Evolutionary conservation across 2,888 invertebrate genomes (phyloP).

Genomic region (Creontiades dilutus): DNA sequence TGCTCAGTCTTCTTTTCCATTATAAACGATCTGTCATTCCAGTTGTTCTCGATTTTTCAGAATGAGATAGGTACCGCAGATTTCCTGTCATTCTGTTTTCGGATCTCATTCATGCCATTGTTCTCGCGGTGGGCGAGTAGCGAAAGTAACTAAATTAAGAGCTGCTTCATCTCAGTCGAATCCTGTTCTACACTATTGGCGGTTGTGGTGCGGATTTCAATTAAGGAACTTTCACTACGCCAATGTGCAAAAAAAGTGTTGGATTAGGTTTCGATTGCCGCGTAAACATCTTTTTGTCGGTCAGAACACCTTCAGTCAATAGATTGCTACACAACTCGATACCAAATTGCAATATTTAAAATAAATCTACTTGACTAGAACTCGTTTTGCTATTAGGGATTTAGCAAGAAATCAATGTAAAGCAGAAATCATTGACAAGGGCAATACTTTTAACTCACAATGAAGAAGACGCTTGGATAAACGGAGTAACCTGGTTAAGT

Average conservation of each 20-base stretch:
- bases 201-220: slow-evolving; percentile 44
- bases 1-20: neutral
- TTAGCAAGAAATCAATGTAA: no score
- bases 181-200: slow-evolving; percentile 28
- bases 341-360: no score
- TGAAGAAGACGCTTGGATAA: no score
- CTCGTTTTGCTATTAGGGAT: no score
- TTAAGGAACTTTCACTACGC: slow-evolving; percentile 10
- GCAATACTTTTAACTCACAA: no score
- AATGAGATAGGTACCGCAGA: neutral
- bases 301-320: neutral
- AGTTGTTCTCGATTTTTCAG: neutral
- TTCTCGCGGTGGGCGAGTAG: neutral
- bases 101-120: slow-evolving; percentile 7
- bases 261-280: neutral
- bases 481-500: no score
- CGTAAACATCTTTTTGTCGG: neutral
- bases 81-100: slow-evolving; percentile 5
- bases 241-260: neutral
- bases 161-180: neutral
- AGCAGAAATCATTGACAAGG: no score
- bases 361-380: no score
- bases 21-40: neutral
- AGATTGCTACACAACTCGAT: no score
- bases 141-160: slow-evolving; percentile 21